These are phyloP conservation scores for Aselliscus stoliczkanus DNA, from an alignment of 2,797 vertebrate species.

Conservation along the genomic window DNA sequence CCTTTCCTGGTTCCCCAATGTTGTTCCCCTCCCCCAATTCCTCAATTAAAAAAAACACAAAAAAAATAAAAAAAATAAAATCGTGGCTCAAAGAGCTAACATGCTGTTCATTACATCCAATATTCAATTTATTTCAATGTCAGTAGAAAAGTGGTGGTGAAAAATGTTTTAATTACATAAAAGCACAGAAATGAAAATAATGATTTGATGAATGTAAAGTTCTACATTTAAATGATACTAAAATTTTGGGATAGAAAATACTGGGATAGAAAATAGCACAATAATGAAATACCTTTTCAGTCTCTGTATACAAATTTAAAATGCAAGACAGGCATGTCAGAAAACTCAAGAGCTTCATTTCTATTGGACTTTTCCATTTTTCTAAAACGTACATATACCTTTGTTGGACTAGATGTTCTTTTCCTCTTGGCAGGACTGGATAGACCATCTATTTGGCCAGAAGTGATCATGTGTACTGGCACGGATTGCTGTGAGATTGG, in stretches of 20 bases:
- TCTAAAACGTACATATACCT: conserved; percentile 83
- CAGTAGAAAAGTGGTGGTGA: conserved; percentile 59
- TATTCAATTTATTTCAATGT: conserved; percentile 49
- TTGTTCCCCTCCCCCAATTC: no score
- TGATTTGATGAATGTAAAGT: conserved; percentile 57
- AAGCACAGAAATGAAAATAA: conserved; percentile 73
- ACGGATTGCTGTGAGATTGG: conserved; percentile 86
- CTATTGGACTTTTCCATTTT: conserved; percentile 68
- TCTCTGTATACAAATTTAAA: conserved; percentile 70
- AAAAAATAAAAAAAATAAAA: no score
- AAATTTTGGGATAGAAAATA: conserved; percentile 2
- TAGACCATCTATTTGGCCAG: conserved; percentile 88
- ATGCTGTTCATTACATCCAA: conserved; percentile 41
- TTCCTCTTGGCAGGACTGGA: conserved; percentile 94
- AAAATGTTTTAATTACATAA: conserved; percentile 71
- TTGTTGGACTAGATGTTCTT: conserved; percentile 91
- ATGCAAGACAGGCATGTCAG: conserved; percentile 59
- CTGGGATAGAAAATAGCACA: neutral
- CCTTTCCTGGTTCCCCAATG: no score
- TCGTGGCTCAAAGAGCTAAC: conserved; percentile 13
- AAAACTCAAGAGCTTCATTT: conserved; percentile 54
- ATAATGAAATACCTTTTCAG: conserved; percentile 55
- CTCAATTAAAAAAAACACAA: no score
- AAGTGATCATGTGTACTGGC: conserved; percentile 86
- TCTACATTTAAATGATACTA: conserved; percentile 11